Base-by-base conservation (phyloP, 2,113 vertebrate species). In the Aldabrachelys gigantea region DNA sequence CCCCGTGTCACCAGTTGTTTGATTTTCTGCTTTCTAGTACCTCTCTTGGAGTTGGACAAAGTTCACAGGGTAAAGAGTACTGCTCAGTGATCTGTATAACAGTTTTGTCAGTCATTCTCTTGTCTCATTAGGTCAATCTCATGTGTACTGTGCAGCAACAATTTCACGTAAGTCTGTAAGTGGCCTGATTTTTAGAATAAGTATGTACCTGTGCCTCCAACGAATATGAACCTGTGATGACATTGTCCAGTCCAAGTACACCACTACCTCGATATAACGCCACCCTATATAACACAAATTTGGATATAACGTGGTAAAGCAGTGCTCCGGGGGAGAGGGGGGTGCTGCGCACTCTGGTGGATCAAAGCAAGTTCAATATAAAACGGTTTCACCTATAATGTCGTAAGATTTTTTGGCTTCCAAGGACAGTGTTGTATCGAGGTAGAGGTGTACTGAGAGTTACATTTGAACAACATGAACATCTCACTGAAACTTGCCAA, bases 1-100 rank as follows among this genome's bases (percentile, higher is more conserved):
- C 35, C 50, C 84, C 72, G 75, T 3, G 82, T 97, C 96, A 97
- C 38, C 19, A 89, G 24, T 89, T 82, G 94, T 90, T 95, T 93
- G 76, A 83, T 83, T 84, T 65, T 88, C 53, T 81, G 29, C 38
- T 92, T 27, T 54, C 65, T 29, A 3, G 52, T 90, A 17, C 2
- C 80, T 41, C 47, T 83, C 89, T 14, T 80, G 44, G 14, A 78
- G 31, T 10, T 14, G 19, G 87, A 84, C 8, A 89, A 89, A 94
- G 91, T 53, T 53, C 52, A 85, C 24, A 80, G 35, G 89, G 86
- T 6, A 72, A 25, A 86, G 94, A 86, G 24, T 83, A 31, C 29
- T 54, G 1, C 31, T 62, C 35, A 59, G n/a, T 75, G 5, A 72
- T 38, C 8, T 22, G 22, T 21, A 17, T 21, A 72, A 38, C 44